A percentile compares a stretch with the other conserved stretches of the same genome.
phyloP scores from a whole-genome alignment of 2,888 invertebrate genomes.

The Euplagia quadripunctaria region DNA sequence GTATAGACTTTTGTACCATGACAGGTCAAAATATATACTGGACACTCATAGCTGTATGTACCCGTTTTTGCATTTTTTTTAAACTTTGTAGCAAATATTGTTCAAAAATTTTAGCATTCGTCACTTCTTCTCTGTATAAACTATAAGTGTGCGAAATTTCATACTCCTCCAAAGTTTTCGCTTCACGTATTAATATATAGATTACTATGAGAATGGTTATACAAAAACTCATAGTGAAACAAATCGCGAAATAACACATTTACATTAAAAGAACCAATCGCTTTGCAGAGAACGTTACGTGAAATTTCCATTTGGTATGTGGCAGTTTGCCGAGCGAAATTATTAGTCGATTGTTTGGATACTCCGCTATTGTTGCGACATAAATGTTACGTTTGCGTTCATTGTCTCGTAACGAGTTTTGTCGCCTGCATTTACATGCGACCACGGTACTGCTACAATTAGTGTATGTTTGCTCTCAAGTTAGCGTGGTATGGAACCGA shows the following conservation, averaged over 20 bases:
- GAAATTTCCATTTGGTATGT: conserved; percentile 77
- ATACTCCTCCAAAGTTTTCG: too few relatives aligned
- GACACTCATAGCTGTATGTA: too few relatives aligned
- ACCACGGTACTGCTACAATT: conserved; percentile 20
- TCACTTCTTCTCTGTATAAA: too few relatives aligned
- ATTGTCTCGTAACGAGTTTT: conserved; percentile 65
- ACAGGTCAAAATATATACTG: too few relatives aligned
- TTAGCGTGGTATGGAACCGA: background rate
- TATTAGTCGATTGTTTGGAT: conserved; percentile 77
- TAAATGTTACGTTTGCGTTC: conserved; percentile 63
- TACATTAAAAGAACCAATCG: conserved; percentile 73
- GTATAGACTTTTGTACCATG: too few relatives aligned
- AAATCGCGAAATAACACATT: conserved; percentile 66
- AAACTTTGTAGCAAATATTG: too few relatives aligned
- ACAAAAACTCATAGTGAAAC: conserved; percentile 10
- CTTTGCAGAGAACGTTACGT: conserved; percentile 61
- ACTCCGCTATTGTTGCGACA: conserved; percentile 66
- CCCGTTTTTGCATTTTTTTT: too few relatives aligned
- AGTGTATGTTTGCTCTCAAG: conserved; percentile 2
- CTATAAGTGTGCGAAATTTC: too few relatives aligned
- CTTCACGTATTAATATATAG: too few relatives aligned
- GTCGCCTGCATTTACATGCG: conserved; percentile 49
- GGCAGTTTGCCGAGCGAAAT: conserved; percentile 71
- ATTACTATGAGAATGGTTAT: too few relatives aligned
- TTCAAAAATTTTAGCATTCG: too few relatives aligned